phyloP scores from a whole-genome alignment of 2,888 invertebrate genomes.

The Metallyticus violacea region DNA sequence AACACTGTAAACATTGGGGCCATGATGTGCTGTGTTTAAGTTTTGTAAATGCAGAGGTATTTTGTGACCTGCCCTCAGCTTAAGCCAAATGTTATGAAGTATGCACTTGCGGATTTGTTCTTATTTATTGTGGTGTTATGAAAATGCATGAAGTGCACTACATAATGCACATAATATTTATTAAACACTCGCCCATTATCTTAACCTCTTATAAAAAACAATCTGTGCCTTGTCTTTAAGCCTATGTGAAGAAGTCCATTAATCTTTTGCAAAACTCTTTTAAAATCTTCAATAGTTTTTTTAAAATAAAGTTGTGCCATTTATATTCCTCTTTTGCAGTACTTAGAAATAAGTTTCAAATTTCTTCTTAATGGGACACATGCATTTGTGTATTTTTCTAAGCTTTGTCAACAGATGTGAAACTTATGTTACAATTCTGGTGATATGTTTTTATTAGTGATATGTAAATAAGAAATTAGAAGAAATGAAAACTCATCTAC shows the following conservation, averaged over 20 bases:
- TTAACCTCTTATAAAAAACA: not conserved
- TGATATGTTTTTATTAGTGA: not conserved
- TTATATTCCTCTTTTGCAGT: too few species aligned
- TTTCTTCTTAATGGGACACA: not conserved
- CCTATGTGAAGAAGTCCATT: not conserved
- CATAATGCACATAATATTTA: not conserved
- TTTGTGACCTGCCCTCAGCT: not conserved
- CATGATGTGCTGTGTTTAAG: not conserved
- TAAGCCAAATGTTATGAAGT: not conserved
- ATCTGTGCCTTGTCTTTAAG: not conserved
- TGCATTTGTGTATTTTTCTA: not conserved
- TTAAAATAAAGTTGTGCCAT: not conserved
- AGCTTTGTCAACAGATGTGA: not conserved
- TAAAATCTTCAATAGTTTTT: not conserved
- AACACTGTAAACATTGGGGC: not conserved
- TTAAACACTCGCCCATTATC: not conserved
- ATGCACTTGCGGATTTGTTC: not conserved
- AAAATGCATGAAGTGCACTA: not conserved
- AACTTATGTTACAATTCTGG: not conserved
- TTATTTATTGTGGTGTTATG: not conserved
- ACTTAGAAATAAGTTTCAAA: not conserved
- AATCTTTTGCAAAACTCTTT: not conserved
- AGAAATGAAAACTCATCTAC: not conserved
- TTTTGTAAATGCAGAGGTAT: not conserved
- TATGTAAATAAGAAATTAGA: not conserved